Percentiles rank a stretch among this genome's conserved stretches.
These are phyloP conservation scores for Laupala kohalensis DNA, from an alignment of 1,140 invertebrate genomes.

Conservation along the genomic window DNA sequence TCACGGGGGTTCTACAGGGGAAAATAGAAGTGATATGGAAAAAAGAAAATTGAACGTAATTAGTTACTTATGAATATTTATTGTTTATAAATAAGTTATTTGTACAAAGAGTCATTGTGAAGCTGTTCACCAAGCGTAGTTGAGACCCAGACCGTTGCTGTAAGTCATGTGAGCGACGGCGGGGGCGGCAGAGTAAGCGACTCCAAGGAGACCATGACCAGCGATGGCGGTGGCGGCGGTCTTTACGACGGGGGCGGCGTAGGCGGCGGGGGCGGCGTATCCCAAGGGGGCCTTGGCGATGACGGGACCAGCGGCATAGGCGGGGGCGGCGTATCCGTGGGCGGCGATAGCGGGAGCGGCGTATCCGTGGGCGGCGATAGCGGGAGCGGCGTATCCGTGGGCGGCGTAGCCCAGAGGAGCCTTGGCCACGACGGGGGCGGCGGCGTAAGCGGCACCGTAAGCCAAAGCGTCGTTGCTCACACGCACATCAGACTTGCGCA, in stretches of 20 bases:
- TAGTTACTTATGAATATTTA: not conserved
- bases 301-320: constrained; percentile 10
- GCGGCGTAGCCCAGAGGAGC: constrained; percentile 17
- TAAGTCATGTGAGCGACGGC: constrained; percentile 13
- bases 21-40: too few species aligned
- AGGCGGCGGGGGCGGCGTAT: constrained; percentile 9
- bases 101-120: not conserved
- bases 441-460: constrained; percentile 20
- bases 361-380: constrained; percentile 13
- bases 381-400: constrained; percentile 12
- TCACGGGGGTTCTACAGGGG: too few species aligned
- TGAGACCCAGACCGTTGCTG: constrained; percentile 17
- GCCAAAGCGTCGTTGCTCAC: constrained; percentile 25
- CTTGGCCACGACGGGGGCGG: constrained; percentile 19
- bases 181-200: constrained; percentile 15
- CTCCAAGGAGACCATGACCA: constrained; percentile 7
- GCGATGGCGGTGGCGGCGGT: constrained; percentile 16
- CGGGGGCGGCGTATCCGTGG: constrained; percentile 14
- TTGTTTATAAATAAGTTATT: not conserved
- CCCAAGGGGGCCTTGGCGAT: constrained; percentile 2
- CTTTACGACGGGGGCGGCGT: constrained; percentile 14
- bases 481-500: constrained; percentile 27
- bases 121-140: constrained; percentile 19
- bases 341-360: constrained; percentile 14
- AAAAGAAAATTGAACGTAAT: too few species aligned